These are phyloP conservation scores for Stigmatopora argus DNA, from an alignment of 2,113 vertebrate species.

Conservation along the genomic window DNA sequence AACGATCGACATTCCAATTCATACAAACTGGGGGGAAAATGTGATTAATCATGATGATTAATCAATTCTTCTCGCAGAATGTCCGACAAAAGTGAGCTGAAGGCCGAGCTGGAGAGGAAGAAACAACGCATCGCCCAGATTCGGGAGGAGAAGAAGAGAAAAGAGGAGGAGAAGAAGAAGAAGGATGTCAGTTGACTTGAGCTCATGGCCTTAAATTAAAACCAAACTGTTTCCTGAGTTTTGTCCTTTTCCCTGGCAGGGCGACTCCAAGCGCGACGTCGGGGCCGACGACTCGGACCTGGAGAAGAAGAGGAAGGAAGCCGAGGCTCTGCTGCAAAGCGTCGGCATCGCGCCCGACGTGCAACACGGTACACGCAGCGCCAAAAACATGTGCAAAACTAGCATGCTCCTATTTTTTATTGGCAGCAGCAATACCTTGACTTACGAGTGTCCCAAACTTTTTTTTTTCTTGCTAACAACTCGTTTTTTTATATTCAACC, in stretches of 20 bases:
- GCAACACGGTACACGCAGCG: slow-evolving; percentile 77
- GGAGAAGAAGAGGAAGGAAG: slow-evolving; percentile 95
- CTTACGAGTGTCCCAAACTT: background rate
- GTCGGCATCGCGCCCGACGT: slow-evolving; percentile 89
- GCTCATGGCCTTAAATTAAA: background rate
- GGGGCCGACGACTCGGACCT: slow-evolving; percentile 85
- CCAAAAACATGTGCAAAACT: slow-evolving; percentile 44
- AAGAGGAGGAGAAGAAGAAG: slow-evolving; percentile 74
- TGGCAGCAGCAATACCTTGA: background rate
- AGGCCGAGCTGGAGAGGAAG: slow-evolving; percentile 74
- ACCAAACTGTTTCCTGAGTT: background rate
- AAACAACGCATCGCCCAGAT: slow-evolving; percentile 74
- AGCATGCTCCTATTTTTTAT: slow-evolving; percentile 25
- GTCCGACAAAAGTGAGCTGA: slow-evolving; percentile 74
- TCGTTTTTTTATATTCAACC: too few species aligned
- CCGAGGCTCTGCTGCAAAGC: slow-evolving; percentile 93
- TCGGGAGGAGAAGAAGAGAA: slow-evolving; percentile 74
- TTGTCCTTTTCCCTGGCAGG: slow-evolving; percentile 27
- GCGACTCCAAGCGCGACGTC: slow-evolving; percentile 56
- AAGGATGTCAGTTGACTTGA: slow-evolving; percentile 59
- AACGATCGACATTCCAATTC: too few species aligned
- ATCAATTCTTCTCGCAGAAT: too few species aligned
- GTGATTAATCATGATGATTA: too few species aligned
- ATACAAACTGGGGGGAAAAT: too few species aligned
- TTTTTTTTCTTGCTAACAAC: too few species aligned